phyloP scores from a whole-genome alignment of 2,113 vertebrate species.

The Pelvicachromis taeniatus region DNA sequence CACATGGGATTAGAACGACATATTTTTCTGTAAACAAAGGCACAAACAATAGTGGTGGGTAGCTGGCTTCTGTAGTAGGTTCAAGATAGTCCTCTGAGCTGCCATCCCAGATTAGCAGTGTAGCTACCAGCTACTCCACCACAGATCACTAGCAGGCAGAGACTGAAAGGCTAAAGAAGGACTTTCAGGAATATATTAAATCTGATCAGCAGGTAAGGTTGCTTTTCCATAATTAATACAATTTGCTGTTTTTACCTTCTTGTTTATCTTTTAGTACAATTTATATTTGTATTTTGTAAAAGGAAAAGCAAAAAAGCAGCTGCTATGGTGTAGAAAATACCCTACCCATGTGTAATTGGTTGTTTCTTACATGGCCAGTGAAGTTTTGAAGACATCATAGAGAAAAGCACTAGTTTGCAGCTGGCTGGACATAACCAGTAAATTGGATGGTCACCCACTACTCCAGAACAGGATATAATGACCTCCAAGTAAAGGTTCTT shows the following conservation, averaged over 20 bases:
- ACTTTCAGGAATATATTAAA: background rate
- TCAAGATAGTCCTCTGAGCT: slow-evolving; percentile 46
- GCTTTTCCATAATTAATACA: background rate
- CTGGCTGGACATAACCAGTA: background rate
- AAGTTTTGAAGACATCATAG: background rate
- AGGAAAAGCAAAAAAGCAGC: background rate
- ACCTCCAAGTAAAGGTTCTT: background rate
- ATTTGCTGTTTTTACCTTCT: background rate
- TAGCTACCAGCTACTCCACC: slow-evolving; percentile 9
- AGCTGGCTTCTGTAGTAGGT: slow-evolving; percentile 43
- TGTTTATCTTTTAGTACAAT: background rate
- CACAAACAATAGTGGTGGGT: slow-evolving; percentile 56
- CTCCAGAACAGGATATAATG: background rate
- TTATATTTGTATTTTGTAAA: background rate
- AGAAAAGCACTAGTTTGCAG: background rate
- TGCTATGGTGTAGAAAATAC: background rate
- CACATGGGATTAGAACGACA: slow-evolving; percentile 55
- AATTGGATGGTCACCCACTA: background rate
- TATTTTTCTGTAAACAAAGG: slow-evolving; percentile 59
- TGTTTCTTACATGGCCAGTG: background rate
- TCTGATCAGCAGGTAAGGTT: background rate
- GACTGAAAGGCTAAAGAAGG: background rate
- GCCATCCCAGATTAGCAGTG: slow-evolving; percentile 46
- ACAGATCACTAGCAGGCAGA: background rate
- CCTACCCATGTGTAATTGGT: background rate